phyloP scores from a whole-genome alignment of 2,113 vertebrate genomes.

The Pygoscelis adeliae region DNA sequence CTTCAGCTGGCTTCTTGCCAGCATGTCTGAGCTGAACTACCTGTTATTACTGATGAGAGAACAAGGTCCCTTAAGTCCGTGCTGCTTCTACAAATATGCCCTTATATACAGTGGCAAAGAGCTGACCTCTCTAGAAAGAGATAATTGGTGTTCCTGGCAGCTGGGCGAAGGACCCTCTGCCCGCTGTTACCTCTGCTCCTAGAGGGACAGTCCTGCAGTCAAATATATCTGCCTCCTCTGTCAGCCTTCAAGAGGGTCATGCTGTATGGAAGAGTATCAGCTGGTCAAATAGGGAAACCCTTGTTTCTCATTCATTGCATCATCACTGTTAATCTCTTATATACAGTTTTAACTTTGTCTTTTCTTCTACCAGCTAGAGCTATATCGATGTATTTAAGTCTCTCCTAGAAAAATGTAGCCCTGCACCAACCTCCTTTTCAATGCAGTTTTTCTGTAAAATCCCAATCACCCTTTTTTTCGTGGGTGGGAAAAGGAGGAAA shows the following conservation, averaged over 20 bases:
- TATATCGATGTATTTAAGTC: not conserved
- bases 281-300: not conserved
- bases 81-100: not conserved
- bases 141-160: not conserved
- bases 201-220: not conserved
- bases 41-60: not conserved
- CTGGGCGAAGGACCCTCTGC: not conserved
- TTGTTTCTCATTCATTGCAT: not conserved
- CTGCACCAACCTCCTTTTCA: fast-evolving
- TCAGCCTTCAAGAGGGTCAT: not conserved
- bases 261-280: not conserved
- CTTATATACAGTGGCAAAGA: not conserved
- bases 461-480: not conserved
- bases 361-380: not conserved
- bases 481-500: not conserved
- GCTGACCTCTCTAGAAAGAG: not conserved
- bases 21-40: not conserved
- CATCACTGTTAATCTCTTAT: not conserved
- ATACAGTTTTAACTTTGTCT: not conserved
- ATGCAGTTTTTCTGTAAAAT: not conserved
- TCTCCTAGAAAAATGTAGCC: not conserved
- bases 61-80: not conserved
- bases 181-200: not conserved
- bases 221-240: not conserved
- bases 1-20: not conserved